Evolutionary conservation across 2,888 invertebrate genomes (phyloP), one percentile per base, ranked within the genome.

Genomic region (Luperina testacea): DNA sequence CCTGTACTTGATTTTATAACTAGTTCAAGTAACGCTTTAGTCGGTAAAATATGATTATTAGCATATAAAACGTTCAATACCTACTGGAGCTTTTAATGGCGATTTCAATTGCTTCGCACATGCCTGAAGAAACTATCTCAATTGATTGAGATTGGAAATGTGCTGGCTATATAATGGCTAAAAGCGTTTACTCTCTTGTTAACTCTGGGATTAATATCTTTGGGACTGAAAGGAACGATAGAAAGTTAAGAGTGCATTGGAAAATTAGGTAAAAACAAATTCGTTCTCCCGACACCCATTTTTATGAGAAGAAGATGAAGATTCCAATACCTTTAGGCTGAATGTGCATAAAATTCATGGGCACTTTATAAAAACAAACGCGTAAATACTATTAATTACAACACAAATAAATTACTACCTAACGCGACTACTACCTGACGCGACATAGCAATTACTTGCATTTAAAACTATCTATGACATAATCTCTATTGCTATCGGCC

Each of bases 381-480:
- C 64, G 42, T 61, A 24, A 82, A 38, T 70, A 32, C 48, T 57
- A 73, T n/a, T 68, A 59, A 59, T 64, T 68, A 69, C 11, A 32
- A 17, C 67, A 69, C n/a, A 69, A 70, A 79, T 27, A 65, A 74
- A 73, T 72, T n/a, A 63, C 45, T 24, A 38, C n/a, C 13, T 75
- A 74, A 68, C 81, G 76, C 86, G 81, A 90, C 69, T n/a, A 63
- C 45, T 24, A 38, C n/a, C 13, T 75, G 75, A 68, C 81, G 76
- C 86, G 81, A 90, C 69, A 74, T 72, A 64, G 73, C 79, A 78
- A 75, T 80, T 81, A 91, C 84, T 91, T 90, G 88, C 85, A 87
- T 90, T 90, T 87, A 89, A 91, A 92, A 91, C 85, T 89, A 89
- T 91, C 89, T 91, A 92, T 94, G 93, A 94, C 92, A 94, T 93